These are phyloP conservation scores for Scartelaos histophorus DNA, from an alignment of 2,113 vertebrate genomes.

Conservation along the genomic window DNA sequence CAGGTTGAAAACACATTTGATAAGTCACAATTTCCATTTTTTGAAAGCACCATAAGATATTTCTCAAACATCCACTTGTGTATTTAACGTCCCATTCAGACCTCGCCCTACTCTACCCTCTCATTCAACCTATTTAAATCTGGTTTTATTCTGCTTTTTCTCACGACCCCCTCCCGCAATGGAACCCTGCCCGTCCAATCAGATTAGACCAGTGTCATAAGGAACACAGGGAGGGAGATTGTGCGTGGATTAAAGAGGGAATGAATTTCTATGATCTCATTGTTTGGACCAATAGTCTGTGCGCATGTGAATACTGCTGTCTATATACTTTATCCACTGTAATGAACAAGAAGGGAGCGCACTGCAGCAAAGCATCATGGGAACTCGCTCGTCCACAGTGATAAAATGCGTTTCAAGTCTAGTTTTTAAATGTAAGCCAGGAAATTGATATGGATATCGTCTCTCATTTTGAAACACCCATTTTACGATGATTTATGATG, in stretches of 20 bases:
- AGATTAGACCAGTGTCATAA: conserved; percentile 69
- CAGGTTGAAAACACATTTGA: too few relatives aligned
- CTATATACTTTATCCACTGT: conserved; percentile 43
- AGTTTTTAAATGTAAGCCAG: not conserved
- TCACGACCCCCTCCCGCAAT: conserved; percentile 23
- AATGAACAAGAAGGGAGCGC: conserved; percentile 41
- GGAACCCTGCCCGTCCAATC: conserved; percentile 35
- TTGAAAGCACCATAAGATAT: not conserved
- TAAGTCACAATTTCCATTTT: too few relatives aligned
- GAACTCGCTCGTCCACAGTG: too few relatives aligned
- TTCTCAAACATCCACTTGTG: conserved; percentile 7
- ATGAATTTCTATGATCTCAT: conserved; percentile 75
- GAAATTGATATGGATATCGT: too few relatives aligned
- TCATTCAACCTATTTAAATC: conserved; percentile 14
- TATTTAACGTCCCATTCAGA: conserved; percentile 15
- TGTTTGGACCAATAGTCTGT: conserved; percentile 54
- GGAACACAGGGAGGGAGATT: conserved; percentile 54
- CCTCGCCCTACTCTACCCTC: not conserved
- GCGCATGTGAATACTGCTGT: conserved; percentile 18
- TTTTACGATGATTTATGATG: too few relatives aligned
- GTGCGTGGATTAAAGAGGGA: conserved; percentile 70
- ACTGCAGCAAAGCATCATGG: conserved; percentile 49
- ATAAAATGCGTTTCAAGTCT: too few relatives aligned
- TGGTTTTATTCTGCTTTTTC: conserved; percentile 15
- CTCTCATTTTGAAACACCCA: too few relatives aligned